These are phyloP conservation scores for Scelioninae gen. 1 DNA, from an alignment of 2,888 invertebrate species.

Conservation along the genomic window DNA sequence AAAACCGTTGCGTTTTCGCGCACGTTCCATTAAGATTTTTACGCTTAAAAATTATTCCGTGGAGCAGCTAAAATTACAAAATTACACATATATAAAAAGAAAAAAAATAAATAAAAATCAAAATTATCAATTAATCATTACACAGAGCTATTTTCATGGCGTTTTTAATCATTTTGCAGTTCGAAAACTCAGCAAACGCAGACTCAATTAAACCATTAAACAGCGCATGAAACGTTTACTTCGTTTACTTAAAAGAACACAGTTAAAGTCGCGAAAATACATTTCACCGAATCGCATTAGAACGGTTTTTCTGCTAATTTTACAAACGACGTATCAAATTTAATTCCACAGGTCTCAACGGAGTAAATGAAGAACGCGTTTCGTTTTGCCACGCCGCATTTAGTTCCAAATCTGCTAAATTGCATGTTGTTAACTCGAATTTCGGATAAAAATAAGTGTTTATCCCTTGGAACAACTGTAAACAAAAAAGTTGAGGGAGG, in stretches of 20 bases:
- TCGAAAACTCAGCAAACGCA: too few species aligned
- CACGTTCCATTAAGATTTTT: too few species aligned
- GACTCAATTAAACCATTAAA: background rate
- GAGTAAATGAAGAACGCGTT: constrained; percentile 3
- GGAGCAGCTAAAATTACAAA: too few species aligned
- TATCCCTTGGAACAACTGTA: constrained; percentile 23
- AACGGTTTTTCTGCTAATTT: constrained; percentile 21
- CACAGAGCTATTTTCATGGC: too few species aligned
- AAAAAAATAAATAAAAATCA: constrained; percentile 10
- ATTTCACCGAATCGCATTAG: background rate
- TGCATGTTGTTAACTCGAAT: too few species aligned
- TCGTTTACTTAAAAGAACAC: constrained; percentile 5
- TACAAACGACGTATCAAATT: constrained; percentile 52
- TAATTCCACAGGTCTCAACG: background rate
- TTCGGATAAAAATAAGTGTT: too few species aligned
- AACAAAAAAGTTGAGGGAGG: background rate
- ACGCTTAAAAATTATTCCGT: too few species aligned
- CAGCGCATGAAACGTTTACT: constrained; percentile 34
- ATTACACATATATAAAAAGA: too few species aligned
- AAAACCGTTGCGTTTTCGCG: too few species aligned
- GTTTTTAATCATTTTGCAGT: too few species aligned
- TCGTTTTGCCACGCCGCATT: constrained; percentile 3
- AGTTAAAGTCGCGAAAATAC: constrained; percentile 7
- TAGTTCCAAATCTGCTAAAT: constrained; percentile 5
- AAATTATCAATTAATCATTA: background rate